phyloP scores from a whole-genome alignment of 1,140 invertebrate genomes.

The Caenorhabditis tropicalis region DNA sequence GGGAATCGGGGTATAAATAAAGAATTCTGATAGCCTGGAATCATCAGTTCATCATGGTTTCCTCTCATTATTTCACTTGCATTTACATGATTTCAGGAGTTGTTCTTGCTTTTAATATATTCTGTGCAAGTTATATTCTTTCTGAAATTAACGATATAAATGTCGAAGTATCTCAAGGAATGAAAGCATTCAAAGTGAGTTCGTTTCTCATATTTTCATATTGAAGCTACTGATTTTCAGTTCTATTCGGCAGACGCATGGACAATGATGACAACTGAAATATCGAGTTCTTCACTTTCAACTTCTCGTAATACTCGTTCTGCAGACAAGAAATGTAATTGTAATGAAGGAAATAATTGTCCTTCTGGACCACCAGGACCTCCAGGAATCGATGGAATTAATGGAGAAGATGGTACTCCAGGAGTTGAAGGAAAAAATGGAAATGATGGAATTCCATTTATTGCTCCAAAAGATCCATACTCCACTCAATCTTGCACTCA shows the following conservation, averaged over 20 bases:
- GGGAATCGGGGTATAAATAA: neutral
- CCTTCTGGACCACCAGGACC: neutral
- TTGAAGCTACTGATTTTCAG: too few relatives aligned
- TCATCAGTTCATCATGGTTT: neutral
- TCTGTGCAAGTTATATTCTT: neutral
- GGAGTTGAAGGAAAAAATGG: neutral
- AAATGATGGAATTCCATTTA: neutral
- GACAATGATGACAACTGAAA: neutral
- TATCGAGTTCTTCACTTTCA: neutral
- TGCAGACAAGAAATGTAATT: neutral
- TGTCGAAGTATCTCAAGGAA: neutral
- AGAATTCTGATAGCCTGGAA: neutral
- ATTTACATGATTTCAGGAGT: neutral
- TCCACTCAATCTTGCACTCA: neutral
- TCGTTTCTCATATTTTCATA: neutral
- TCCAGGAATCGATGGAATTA: neutral
- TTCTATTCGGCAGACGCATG: neutral
- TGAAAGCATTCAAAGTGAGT: neutral
- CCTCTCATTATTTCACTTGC: neutral
- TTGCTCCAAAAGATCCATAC: neutral
- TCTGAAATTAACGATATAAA: neutral
- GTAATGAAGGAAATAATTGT: neutral
- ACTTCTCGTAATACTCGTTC: neutral
- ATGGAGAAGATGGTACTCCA: neutral
- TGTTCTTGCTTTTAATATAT: neutral